Evolutionary conservation across 2,113 vertebrate genomes (phyloP), one percentile per base, ranked within the genome.

Genomic region (Archilochus colubris): DNA sequence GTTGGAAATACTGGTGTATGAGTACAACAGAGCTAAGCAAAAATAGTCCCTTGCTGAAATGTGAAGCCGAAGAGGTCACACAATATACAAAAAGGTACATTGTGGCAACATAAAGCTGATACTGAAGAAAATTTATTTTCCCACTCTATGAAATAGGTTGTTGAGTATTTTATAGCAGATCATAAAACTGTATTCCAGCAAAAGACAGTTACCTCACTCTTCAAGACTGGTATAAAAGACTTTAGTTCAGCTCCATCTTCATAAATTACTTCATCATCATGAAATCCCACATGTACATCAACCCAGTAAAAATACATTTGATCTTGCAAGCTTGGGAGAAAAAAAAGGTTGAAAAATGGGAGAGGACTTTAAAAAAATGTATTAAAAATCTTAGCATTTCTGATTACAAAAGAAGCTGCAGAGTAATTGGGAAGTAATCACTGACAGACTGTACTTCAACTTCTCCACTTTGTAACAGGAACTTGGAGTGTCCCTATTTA

Each of bases 71-170:
- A 89, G 55, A 53, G 83, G 22, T 68, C 53, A 50, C 38, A 44
- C 55, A 93, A 80, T 36, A 83, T 24, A 90, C 38, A 83, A 68
- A 77, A 85, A 64, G 22, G 27, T 38, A 88, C 23, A 50, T 33
- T 63, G 48, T n/a, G 22, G 76, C 13, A 83, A 88, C 73, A 83
- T 67, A 88, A 94, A 90, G 73, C 40, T 4, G 7, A 68, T 66
- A 46, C 79, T 91, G 64, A 90, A 89, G 91, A 88, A 88, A 91
- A 95, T 90, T 89, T 93, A 93, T 86, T 91, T 96, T 91, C 73
- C 70, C 82, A 89, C 87, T 95, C 88, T 94, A 83, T 91, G 93
- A 93, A 86, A 93, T 83, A 86, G 48, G 73, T 69, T 90, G 88
- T 88, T 62, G 76, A 67, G 82, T 93, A 86, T 93, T 96, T 93